Evolutionary conservation across 2,888 invertebrate genomes (phyloP).

Genomic region (Macrophya alboannulata): DNA sequence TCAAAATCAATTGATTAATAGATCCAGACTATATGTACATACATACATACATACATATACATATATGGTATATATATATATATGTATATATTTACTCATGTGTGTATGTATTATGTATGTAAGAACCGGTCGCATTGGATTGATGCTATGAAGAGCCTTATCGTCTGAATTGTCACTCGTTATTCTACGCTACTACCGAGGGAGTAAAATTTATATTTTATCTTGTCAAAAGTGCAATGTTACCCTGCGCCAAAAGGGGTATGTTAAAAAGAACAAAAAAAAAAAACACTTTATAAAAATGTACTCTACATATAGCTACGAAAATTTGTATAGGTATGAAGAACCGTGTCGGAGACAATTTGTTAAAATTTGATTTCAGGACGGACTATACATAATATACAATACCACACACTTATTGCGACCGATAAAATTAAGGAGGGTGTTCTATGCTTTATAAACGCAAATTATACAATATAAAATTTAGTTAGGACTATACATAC

Average conservation of each 20-base stretch:
- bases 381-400: too few relatives aligned
- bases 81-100: not conserved
- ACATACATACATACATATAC: not conserved
- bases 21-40: slow-evolving; percentile 58
- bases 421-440: not conserved
- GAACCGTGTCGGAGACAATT: too few relatives aligned
- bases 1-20: slow-evolving; percentile 75
- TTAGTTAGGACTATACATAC: not conserved
- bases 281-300: too few relatives aligned
- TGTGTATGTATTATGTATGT: not conserved
- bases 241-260: not conserved
- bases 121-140: not conserved
- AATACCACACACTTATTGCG: not conserved
- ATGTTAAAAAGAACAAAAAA: too few relatives aligned
- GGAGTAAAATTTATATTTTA: too few relatives aligned
- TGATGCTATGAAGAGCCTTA: not conserved
- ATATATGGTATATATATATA: not conserved
- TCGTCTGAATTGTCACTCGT: slow-evolving; percentile 13
- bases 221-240: not conserved
- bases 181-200: not conserved
- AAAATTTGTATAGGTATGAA: too few relatives aligned
- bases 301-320: too few relatives aligned
- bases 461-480: slow-evolving; percentile 10
- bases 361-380: not conserved
- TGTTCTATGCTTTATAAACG: not conserved